Base-by-base conservation (phyloP, 2,113 vertebrate species). In the Forbesichthys papilliferus region DNA sequence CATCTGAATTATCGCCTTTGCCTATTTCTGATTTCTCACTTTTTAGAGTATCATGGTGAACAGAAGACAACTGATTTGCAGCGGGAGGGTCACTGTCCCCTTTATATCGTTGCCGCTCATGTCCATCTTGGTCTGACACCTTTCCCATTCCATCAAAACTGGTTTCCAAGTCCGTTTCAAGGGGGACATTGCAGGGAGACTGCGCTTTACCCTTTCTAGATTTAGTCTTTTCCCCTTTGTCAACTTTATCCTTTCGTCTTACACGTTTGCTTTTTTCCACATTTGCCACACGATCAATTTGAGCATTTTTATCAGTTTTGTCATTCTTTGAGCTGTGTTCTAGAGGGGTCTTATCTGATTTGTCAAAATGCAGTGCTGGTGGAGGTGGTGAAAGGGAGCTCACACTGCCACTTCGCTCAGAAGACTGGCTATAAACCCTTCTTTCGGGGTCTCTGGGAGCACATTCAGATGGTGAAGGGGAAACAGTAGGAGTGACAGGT, bases 381-480 rank as follows among this genome's bases (percentile, higher is more conserved):
- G 95, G 94, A 6, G 95, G 92, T 3, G 98, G 96, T 11, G 97
- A 98, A 52, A 98, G 87, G 0, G 97, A 98, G 81, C 97, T 98
- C 66, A 96, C 97, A 83, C 98, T 99, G 4, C 95, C 97, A 1
- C 97, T 98, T 63, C 94, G 92, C 74, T 99, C 97, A 0, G 98
- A 98, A 0, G 97, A 98, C 58, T 96, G 95, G 86, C 96, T 97
- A 62, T 96, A 98, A 71, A 98, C 93, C 47, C 96, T 93, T n/a
- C 96, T 91, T 78, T 99, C 98, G 0, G 96, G 86, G 60, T 99
- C 98, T 34, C 97, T 96, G 5, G 95, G 92, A 59, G 95, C 86
- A 5, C 96, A 90, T 5, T 99, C 98, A 0, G 97, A 95, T 0
- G 95, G 95, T 0, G 96, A 95, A 0, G 98, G 96, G 0, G 98